These are phyloP conservation scores for Drosophila trichaetosa DNA, from an alignment of 2,888 invertebrate genomes.

Conservation along the genomic window DNA sequence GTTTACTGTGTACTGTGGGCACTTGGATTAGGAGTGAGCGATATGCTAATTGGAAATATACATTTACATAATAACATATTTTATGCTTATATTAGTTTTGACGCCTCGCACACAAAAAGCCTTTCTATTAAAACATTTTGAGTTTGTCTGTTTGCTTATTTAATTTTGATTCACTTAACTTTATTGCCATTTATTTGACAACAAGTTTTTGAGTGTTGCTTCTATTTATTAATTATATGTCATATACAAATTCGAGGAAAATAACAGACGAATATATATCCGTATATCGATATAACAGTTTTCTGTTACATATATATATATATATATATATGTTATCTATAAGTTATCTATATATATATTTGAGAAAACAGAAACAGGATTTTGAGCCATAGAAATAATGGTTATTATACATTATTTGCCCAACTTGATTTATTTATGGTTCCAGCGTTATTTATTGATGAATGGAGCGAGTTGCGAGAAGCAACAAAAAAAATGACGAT, in stretches of 20 bases:
- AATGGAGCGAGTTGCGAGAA: conserved; percentile 22
- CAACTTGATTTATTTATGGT: conserved; percentile 32
- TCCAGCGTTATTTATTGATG: conserved; percentile 24
- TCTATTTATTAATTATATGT: conserved; percentile 26
- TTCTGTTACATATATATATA: background rate
- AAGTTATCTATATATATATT: too few relatives aligned
- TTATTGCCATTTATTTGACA: conserved; percentile 53
- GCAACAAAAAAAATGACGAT: background rate
- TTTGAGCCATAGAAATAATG: conserved; percentile 19
- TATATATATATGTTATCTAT: background rate
- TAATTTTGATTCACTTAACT: conserved; percentile 49
- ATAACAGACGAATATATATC: conserved; percentile 2
- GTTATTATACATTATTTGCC: conserved; percentile 22
- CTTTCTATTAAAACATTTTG: conserved; percentile 40
- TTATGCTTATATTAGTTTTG: conserved; percentile 47
- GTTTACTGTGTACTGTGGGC: background rate
- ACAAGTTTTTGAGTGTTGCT: conserved; percentile 34
- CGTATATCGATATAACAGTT: background rate
- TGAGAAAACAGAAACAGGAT: conserved; percentile 23
- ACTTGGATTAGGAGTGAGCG: conserved; percentile 18
- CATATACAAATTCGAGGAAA: conserved; percentile 10
- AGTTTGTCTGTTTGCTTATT: conserved; percentile 37
- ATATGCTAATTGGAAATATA: conserved; percentile 39
- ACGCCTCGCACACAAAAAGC: conserved; percentile 48
- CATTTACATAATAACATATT: conserved; percentile 27